Evolutionary conservation across 2,888 invertebrate species (phyloP).

Genomic region (Eristalis pertinax): DNA sequence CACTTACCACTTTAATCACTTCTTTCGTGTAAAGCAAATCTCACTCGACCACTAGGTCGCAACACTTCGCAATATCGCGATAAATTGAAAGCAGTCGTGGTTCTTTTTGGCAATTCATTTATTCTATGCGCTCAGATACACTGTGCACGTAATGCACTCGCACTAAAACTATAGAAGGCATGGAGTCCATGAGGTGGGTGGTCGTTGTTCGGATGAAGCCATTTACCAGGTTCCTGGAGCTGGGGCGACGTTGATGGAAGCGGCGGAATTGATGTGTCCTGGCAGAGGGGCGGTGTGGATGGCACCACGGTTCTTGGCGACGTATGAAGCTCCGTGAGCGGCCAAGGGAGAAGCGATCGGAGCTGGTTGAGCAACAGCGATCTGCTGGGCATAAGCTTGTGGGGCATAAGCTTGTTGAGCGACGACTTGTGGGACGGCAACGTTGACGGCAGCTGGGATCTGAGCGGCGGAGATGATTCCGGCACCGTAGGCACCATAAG

Average conservation of each 20-base stretch:
- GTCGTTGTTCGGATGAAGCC: too few species aligned
- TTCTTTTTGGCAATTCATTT: background rate
- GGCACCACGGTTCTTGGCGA: slow-evolving; percentile 78
- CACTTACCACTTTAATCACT: background rate
- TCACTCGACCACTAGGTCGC: background rate
- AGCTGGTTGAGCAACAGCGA: slow-evolving; percentile 78
- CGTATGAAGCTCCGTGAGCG: slow-evolving; percentile 78
- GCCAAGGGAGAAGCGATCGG: slow-evolving; percentile 77
- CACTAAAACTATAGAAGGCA: background rate
- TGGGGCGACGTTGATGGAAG: slow-evolving; percentile 77
- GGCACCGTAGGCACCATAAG: slow-evolving; percentile 26
- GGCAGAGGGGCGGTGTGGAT: slow-evolving; percentile 78
- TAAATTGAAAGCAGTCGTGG: background rate
- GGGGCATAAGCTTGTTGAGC: background rate
- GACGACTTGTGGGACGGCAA: background rate
- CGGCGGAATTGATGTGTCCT: slow-evolving; percentile 77
- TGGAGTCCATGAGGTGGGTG: background rate
- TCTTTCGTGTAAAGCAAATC: background rate
- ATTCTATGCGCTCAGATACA: background rate
- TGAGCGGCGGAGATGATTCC: slow-evolving; percentile 57
- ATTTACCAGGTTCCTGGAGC: slow-evolving; percentile 76
- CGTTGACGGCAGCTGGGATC: slow-evolving; percentile 11
- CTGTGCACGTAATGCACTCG: background rate
- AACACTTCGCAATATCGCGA: background rate
- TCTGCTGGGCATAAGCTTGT: too few species aligned